Evolutionary conservation across 1,140 invertebrate species (phyloP).

Genomic region (Panagrolaimus sp.): DNA sequence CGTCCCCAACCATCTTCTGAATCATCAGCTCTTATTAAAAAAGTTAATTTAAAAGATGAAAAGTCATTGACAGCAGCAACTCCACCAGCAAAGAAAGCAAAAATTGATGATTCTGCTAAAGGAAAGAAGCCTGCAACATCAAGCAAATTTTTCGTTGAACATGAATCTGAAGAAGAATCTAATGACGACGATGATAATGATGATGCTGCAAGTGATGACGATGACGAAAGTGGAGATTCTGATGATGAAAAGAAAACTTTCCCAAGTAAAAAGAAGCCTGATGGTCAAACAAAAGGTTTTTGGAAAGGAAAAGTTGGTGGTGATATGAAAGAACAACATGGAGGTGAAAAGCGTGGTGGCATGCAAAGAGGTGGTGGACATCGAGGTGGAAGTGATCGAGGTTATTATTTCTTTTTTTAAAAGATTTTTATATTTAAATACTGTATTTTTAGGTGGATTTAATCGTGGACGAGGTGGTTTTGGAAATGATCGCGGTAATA

Average conservation of each 20-base stretch:
- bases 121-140: background rate
- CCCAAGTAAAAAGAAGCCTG: background rate
- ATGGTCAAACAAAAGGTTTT: background rate
- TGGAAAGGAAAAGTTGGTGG: background rate
- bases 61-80: background rate
- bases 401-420: background rate
- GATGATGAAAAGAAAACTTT: slow-evolving; percentile 4
- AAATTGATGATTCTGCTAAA: background rate
- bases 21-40: background rate
- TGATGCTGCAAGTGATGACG: background rate
- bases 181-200: background rate
- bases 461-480: background rate
- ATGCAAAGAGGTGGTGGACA: background rate
- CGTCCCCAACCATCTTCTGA: background rate
- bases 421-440: too few species aligned
- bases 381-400: background rate
- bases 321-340: background rate
- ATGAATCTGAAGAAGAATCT: background rate
- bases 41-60: background rate
- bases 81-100: slow-evolving; percentile 2
- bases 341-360: background rate
- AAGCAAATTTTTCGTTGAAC: slow-evolving; percentile 8
- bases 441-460: background rate
- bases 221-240: background rate
- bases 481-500: background rate